A percentile compares a stretch with the other conserved stretches of the same genome.
phyloP scores from a whole-genome alignment of 2,113 vertebrate species.

The Saguinus imperator region DNA sequence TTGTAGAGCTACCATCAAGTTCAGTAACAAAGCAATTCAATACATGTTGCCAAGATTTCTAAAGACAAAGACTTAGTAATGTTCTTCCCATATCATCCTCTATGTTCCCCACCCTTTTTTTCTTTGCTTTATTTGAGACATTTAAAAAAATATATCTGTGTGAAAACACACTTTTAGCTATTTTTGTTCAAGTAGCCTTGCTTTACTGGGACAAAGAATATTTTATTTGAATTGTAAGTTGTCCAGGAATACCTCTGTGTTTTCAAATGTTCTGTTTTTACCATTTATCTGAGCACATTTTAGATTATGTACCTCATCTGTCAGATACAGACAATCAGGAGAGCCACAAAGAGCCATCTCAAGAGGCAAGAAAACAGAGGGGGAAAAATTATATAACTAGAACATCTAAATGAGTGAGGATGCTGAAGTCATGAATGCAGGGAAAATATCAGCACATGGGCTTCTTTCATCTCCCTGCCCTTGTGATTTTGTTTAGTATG shows the following conservation, averaged over 20 bases:
- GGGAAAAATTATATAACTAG: neutral
- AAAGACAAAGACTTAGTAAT: conserved; percentile 16
- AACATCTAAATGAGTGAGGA: neutral
- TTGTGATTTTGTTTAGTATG: neutral
- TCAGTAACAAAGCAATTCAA: conserved; percentile 54
- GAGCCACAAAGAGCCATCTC: neutral
- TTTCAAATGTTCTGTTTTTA: conserved; percentile 22
- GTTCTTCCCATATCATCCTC: neutral
- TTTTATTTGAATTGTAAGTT: neutral
- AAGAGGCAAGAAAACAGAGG: neutral
- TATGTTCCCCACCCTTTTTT: neutral
- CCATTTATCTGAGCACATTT: neutral
- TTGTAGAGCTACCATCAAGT: neutral
- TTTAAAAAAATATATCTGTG: neutral
- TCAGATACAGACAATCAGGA: neutral
- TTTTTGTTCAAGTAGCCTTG: neutral
- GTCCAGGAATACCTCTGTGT: neutral
- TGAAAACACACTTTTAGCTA: neutral
- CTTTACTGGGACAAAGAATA: conserved; percentile 25
- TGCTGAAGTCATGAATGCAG: neutral
- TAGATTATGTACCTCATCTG: neutral
- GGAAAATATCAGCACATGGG: neutral
- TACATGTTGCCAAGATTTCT: neutral
- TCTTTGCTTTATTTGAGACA: conserved; percentile 30
- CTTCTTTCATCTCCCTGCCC: neutral